Evolutionary conservation across 2,113 vertebrate genomes (phyloP), one percentile per base, ranked within the genome.

Genomic region (Butorides virescens): DNA sequence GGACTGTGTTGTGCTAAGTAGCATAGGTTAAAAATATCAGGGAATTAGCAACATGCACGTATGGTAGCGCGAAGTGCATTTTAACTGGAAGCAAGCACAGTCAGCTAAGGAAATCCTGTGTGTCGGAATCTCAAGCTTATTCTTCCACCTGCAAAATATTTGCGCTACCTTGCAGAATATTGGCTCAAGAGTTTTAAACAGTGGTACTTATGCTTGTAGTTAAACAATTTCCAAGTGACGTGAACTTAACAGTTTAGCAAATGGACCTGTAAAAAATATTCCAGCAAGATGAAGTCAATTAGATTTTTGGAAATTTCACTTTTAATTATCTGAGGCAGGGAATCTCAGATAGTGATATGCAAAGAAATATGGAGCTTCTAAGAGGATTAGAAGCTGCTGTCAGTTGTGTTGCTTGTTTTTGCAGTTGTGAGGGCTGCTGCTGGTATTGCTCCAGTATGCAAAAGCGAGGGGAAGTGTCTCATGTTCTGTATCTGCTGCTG

Each of bases 61-160:
- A 15, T 55, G 58, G 16, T 56, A 70, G 11, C 27, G 14, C 44
- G 53, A 86, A 86, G 36, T 50, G 47, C 50, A 36, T 70, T 73
- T 39, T 68, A 73, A 56, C 12, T 34, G 49, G 80, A 53, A 84
- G 37, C 15, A 63, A 46, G 37, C 49, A 17, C 7, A 18, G 55
- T 46, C 34, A 59, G 3, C 18, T 74, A 23, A 70, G 74, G 61
- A 91, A 89, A 70, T 89, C 58, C 42, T 77, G 10, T 94, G 25
- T 36, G 50, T 92, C 30, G 9, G 10, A 21, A 36, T 50, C 68
- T 73, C 30, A 42, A 13, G 47, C 39, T 73, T 17, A 29, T 84
- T 89, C n/a, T 73, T 88, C 65, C 37, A 77, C 42, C 44, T 89
- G 46, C 21, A 76, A 84, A 92, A 39, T 86, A 58, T 62, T 91